A percentile compares a stretch with the other conserved stretches of the same genome.
phyloP scores from a whole-genome alignment of 1,140 invertebrate species.

The Adoxophyes honmai region DNA sequence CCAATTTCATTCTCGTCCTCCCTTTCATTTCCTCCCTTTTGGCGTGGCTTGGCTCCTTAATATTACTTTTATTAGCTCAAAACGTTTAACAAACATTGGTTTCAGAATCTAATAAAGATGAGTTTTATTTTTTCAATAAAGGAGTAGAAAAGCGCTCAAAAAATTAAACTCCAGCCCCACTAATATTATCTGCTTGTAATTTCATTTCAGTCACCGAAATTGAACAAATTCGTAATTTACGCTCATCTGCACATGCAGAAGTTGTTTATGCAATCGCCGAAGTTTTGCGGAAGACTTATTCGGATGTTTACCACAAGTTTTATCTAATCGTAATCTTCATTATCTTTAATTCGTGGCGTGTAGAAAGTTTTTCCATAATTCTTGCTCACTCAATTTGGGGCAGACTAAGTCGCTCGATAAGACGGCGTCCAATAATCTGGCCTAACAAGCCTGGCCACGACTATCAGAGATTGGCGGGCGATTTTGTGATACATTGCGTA shows the following conservation, averaged over 20 bases:
- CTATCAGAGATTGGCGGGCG: too few species aligned
- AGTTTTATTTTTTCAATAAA: slow-evolving; percentile 38
- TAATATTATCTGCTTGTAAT: too few species aligned
- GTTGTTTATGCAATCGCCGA: neutral
- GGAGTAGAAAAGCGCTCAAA: neutral
- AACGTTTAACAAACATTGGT: slow-evolving; percentile 73
- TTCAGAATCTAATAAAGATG: slow-evolving; percentile 64
- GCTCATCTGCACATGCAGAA: neutral
- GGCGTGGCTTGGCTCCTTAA: slow-evolving; percentile 54
- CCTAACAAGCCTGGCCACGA: too few species aligned
- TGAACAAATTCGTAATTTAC: neutral
- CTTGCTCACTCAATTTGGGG: slow-evolving; percentile 68
- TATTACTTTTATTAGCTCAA: slow-evolving; percentile 75
- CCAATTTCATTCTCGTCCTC: slow-evolving; percentile 74
- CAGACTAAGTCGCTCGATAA: slow-evolving; percentile 59
- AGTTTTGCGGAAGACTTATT: slow-evolving; percentile 23
- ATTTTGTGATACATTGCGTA: too few species aligned
- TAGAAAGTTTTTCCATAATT: slow-evolving; percentile 69
- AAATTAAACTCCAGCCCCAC: too few species aligned
- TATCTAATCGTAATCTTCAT: slow-evolving; percentile 67
- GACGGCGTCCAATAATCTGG: slow-evolving; percentile 61
- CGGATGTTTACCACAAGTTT: slow-evolving; percentile 43
- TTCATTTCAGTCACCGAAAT: slow-evolving; percentile 3
- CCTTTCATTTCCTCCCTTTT: slow-evolving; percentile 71
- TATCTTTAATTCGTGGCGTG: slow-evolving; percentile 62